These are phyloP conservation scores for Scaptomyza montana DNA, from an alignment of 1,140 invertebrate genomes.

Conservation along the genomic window DNA sequence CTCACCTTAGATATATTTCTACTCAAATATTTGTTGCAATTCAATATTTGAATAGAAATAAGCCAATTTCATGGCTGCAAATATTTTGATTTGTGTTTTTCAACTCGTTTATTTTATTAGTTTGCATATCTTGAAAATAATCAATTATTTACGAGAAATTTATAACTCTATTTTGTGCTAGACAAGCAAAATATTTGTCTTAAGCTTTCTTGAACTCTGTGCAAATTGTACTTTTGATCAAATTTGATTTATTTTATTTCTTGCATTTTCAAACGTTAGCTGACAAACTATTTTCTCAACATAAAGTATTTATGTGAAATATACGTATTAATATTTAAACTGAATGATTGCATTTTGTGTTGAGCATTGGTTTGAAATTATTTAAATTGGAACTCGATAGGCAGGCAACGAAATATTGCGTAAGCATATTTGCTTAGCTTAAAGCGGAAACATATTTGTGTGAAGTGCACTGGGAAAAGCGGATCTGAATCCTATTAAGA, in stretches of 20 bases:
- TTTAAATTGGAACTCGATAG: background rate
- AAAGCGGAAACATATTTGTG: too few relatives aligned
- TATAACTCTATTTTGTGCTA: conserved; percentile 1
- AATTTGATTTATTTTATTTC: conserved; percentile 32
- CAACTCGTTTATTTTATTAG: conserved; percentile 6
- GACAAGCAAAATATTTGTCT: conserved; percentile 28
- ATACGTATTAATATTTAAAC: conserved; percentile 3
- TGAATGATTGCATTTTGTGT: conserved; percentile 5
- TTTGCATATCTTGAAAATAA: conserved; percentile 10
- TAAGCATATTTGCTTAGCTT: too few relatives aligned
- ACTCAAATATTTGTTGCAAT: conserved; percentile 10
- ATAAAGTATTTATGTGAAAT: background rate
- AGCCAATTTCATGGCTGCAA: conserved; percentile 4
- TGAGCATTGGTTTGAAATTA: background rate
- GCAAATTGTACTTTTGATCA: conserved; percentile 22
- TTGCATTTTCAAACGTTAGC: background rate
- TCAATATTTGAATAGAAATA: conserved; percentile 7
- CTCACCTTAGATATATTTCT: background rate
- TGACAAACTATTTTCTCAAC: background rate
- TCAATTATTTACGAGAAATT: conserved; percentile 1
- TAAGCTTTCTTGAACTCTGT: background rate
- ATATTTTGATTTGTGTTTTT: conserved; percentile 7
- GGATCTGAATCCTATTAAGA: too few relatives aligned
- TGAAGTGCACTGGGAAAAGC: too few relatives aligned
- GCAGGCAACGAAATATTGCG: too few relatives aligned